Conservation (phyloP, 1,140 invertebrate genomes). For the Dreissena polymorpha region DNA sequence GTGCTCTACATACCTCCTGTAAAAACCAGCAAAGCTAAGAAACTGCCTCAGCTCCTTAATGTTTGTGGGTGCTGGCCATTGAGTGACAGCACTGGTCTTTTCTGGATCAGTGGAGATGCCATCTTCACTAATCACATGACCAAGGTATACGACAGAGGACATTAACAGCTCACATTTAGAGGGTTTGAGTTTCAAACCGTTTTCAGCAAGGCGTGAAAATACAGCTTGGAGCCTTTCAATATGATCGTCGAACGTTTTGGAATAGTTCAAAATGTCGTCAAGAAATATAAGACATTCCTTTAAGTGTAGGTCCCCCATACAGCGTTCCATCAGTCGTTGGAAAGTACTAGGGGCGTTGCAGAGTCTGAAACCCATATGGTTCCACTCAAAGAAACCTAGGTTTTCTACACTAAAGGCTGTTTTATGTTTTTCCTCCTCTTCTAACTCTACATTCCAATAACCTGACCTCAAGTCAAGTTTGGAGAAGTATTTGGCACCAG, state of each 20-base stretch:
- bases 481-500: constrained; percentile 1
- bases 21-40: constrained; percentile 30
- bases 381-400: constrained; percentile 32
- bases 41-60: constrained; percentile 8
- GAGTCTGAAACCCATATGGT: constrained; percentile 20
- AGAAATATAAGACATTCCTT: constrained; percentile 36
- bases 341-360: constrained; percentile 7
- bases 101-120: constrained; percentile 16
- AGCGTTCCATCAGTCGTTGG: constrained; percentile 14
- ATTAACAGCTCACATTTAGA: too few species aligned
- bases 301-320: constrained; percentile 34
- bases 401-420: constrained; percentile 66
- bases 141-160: background rate
- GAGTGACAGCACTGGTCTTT: constrained; percentile 4
- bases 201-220: constrained; percentile 1
- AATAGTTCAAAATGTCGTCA: constrained; percentile 10
- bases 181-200: too few species aligned
- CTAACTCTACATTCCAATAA: constrained; percentile 26
- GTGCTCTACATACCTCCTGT: constrained; percentile 21
- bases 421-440: constrained; percentile 60
- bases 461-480: constrained; percentile 15
- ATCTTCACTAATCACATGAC: background rate
- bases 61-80: constrained; percentile 46
- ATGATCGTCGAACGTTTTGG: background rate
- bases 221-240: constrained; percentile 8